These are phyloP conservation scores for Prunella himalayana DNA, from an alignment of 2,113 vertebrate species.

Conservation along the genomic window DNA sequence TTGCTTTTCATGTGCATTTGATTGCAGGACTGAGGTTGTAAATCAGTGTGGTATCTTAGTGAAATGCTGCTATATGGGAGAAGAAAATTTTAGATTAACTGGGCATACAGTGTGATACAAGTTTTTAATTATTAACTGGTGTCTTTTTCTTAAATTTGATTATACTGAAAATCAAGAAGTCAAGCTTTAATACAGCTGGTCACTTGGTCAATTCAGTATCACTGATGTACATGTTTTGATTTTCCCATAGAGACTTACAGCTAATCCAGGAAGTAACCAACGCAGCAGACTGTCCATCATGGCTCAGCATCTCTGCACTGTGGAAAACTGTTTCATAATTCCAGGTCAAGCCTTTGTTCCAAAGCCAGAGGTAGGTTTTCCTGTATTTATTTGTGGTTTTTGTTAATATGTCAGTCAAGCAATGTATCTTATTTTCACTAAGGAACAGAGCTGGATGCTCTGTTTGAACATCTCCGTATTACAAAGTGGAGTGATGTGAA, in stretches of 20 bases:
- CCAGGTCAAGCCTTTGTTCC: slow-evolving; percentile 91
- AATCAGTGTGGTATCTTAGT: neutral
- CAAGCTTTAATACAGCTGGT: neutral
- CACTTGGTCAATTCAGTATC: neutral
- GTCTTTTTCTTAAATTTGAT: neutral
- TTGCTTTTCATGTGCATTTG: neutral
- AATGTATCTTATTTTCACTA: neutral
- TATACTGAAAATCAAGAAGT: neutral
- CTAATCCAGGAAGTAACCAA: slow-evolving; percentile 80
- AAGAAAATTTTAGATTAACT: neutral
- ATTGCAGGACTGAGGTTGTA: neutral
- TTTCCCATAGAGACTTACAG: slow-evolving; percentile 81
- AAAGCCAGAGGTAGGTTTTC: slow-evolving; percentile 84
- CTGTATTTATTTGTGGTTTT: neutral
- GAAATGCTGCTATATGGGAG: neutral
- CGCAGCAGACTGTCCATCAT: slow-evolving; percentile 92
- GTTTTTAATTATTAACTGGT: neutral
- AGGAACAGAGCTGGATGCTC: neutral
- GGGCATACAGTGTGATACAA: neutral
- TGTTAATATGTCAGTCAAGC: neutral
- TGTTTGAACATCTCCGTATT: neutral
- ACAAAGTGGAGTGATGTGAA: neutral
- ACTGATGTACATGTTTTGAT: neutral
- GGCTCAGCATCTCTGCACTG: slow-evolving; percentile 89
- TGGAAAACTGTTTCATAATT: slow-evolving; percentile 84